A percentile compares a stretch with the other conserved stretches of the same genome.
Conservation (phyloP, 2,888 invertebrate species). For the Priocnemis perturbator region DNA sequence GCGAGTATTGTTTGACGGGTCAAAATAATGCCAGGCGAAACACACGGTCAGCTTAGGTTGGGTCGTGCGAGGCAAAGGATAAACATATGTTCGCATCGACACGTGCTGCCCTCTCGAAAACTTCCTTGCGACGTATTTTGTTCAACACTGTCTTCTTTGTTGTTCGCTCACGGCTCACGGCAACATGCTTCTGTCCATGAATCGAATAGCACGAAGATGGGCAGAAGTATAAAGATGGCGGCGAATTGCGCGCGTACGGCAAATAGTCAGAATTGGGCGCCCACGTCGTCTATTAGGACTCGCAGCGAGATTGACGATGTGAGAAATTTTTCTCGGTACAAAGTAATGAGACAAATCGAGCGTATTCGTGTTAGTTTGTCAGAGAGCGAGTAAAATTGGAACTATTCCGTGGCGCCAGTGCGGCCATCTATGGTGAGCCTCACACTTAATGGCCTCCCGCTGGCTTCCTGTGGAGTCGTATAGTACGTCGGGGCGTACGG, state of each 20-base stretch:
- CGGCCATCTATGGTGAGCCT: slow-evolving; percentile 21
- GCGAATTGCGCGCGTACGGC: not conserved
- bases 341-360: too few species aligned
- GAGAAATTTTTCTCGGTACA: too few species aligned
- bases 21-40: slow-evolving; percentile 44
- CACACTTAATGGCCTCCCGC: slow-evolving; percentile 28
- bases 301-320: too few species aligned
- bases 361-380: too few species aligned
- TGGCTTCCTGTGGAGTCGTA: slow-evolving; percentile 26
- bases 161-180: slow-evolving; percentile 18
- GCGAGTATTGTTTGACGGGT: slow-evolving; percentile 26
- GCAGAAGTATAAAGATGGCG: not conserved
- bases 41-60: slow-evolving; percentile 32
- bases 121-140: slow-evolving; percentile 12
- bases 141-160: slow-evolving; percentile 19
- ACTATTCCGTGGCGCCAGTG: slow-evolving; percentile 1
- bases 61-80: slow-evolving; percentile 21
- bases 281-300: too few species aligned
- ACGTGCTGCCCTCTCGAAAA: slow-evolving; percentile 40
- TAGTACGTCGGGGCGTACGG: slow-evolving; percentile 43
- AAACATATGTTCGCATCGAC: slow-evolving; percentile 27
- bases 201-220: not conserved
- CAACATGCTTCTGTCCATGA: slow-evolving; percentile 21
- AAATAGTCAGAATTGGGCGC: too few species aligned
- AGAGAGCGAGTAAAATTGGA: not conserved